Percentiles rank a stretch among this genome's conserved stretches.
Evolutionary conservation across 2,888 invertebrate genomes (phyloP).

Genomic region (Sarcophaga variegata): DNA sequence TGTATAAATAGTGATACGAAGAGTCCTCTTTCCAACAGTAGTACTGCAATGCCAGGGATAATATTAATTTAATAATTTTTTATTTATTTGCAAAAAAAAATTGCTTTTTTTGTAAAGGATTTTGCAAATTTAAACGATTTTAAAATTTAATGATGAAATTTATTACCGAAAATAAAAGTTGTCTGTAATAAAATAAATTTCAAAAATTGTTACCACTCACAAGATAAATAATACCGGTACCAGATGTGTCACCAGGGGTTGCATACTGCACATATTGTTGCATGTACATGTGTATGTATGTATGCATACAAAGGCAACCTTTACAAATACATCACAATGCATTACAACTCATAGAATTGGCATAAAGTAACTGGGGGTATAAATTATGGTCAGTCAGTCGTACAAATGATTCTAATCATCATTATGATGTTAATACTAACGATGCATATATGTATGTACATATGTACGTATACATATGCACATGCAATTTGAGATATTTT

Average conservation of each 20-base stretch:
- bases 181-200: neutral
- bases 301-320: neutral
- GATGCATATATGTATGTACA: no score
- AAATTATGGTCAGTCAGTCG: neutral
- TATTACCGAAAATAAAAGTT: neutral
- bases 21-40: no score
- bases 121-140: no score
- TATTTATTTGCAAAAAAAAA: no score
- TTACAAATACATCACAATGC: no score
- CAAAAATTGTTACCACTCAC: neutral
- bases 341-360: no score
- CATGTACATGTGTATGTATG: neutral
- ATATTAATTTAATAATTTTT: no score
- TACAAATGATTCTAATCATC: neutral
- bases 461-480: neutral
- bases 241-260: conserved; percentile 53
- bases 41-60: no score
- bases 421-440: conserved; percentile 4
- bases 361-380: neutral
- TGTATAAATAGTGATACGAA: no score
- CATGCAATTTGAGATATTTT: neutral
- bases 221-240: conserved; percentile 48
- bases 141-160: no score
- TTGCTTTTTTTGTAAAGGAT: no score
- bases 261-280: neutral